These are phyloP conservation scores for Galerucella calmariensis DNA, from an alignment of 2,888 invertebrate genomes.

Conservation along the genomic window DNA sequence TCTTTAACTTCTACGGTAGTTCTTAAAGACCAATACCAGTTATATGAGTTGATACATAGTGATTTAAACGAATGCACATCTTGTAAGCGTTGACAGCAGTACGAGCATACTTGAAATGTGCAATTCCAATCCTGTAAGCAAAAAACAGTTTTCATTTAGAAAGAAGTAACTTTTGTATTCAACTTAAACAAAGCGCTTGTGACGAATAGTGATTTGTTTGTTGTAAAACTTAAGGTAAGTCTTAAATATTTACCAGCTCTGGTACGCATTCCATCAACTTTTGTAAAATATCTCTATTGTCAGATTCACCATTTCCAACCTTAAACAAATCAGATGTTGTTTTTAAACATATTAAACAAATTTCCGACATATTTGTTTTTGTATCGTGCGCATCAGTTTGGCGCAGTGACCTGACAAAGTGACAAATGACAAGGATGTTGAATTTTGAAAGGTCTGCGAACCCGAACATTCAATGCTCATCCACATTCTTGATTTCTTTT, in stretches of 20 bases:
- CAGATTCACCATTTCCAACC: constrained; percentile 43
- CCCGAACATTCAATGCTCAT: background rate
- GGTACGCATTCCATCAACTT: constrained; percentile 54
- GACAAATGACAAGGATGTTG: background rate
- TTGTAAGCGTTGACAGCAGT: constrained; percentile 53
- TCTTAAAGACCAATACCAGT: constrained; percentile 35
- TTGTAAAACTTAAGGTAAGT: constrained; percentile 16
- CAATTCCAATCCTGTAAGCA: constrained; percentile 51
- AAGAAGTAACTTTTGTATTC: background rate
- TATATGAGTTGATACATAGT: constrained; percentile 53
- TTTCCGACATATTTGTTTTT: constrained; percentile 38
- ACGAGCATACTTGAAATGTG: constrained; percentile 49
- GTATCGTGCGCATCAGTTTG: background rate
- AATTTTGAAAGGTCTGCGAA: background rate
- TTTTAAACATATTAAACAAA: constrained; percentile 49
- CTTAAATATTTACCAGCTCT: constrained; percentile 53
- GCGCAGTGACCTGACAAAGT: background rate
- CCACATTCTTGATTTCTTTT: background rate
- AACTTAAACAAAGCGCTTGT: background rate
- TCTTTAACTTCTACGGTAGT: constrained; percentile 18
- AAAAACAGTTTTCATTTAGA: constrained; percentile 32
- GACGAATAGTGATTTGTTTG: background rate
- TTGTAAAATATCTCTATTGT: constrained; percentile 39
- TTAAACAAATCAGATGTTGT: constrained; percentile 39
- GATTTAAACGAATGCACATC: constrained; percentile 53